phyloP scores from a whole-genome alignment of 2,113 vertebrate species.

The Bagarius yarrelli region DNA sequence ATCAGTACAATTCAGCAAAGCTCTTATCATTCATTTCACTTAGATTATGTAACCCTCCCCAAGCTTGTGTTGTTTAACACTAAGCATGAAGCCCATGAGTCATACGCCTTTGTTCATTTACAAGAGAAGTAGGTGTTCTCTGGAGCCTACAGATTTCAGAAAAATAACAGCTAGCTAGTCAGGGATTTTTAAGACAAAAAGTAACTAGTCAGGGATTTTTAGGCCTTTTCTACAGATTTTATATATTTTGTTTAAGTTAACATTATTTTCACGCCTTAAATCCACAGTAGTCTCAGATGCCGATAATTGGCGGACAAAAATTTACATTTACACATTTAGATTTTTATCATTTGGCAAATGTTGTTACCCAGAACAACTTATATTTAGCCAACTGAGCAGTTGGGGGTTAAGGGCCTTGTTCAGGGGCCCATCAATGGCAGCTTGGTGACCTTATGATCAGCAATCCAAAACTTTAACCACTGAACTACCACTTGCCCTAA shows the following conservation, averaged over 20 bases:
- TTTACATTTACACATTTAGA: no score
- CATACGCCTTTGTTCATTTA: not conserved
- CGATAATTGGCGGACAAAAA: not conserved
- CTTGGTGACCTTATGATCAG: no score
- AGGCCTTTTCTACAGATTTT: not conserved
- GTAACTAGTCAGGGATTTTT: not conserved
- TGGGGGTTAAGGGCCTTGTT: no score
- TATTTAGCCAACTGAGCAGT: no score
- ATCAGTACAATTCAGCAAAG: constrained; percentile 9
- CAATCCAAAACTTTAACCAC: no score
- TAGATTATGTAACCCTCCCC: not conserved
- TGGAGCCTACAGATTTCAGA: not conserved
- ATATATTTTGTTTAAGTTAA: not conserved
- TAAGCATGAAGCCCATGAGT: constrained; percentile 13
- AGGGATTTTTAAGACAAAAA: not conserved
- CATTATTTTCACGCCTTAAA: not conserved
- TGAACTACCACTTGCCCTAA: no score
- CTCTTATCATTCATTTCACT: not conserved
- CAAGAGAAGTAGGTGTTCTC: constrained; percentile 5
- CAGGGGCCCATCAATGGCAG: no score
- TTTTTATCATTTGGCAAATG: no score
- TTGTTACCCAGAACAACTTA: no score
- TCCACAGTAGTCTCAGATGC: not conserved
- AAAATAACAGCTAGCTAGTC: not conserved
- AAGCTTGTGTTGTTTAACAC: constrained; percentile 5